These are phyloP conservation scores for Hirudinaria manillensis DNA, from an alignment of 2,888 invertebrate genomes.

Conservation along the genomic window DNA sequence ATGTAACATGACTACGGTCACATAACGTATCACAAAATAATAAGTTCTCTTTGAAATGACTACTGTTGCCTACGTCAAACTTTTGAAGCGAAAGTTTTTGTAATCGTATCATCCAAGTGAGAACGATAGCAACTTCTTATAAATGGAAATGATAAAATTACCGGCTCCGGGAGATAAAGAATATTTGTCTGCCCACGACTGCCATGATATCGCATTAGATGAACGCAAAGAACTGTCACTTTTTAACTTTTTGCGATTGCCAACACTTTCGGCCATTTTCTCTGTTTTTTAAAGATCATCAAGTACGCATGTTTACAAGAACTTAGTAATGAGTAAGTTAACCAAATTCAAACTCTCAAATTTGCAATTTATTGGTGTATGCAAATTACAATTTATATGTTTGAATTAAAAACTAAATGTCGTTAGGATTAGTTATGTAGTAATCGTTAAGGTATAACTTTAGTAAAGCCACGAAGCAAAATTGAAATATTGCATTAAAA, in stretches of 20 bases:
- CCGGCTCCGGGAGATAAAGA: constrained; percentile 24
- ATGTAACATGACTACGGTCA: not conserved
- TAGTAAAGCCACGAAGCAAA: too few relatives aligned
- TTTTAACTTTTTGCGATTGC: constrained; percentile 12
- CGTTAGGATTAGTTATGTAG: not conserved
- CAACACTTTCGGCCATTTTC: constrained; percentile 27
- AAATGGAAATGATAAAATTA: constrained; percentile 17
- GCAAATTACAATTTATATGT: not conserved
- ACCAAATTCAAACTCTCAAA: constrained; percentile 4
- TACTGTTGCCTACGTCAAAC: not conserved
- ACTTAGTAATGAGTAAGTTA: constrained; percentile 18
- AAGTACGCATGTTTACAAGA: constrained; percentile 28
- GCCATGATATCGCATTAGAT: constrained; percentile 20
- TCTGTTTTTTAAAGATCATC: constrained; percentile 27
- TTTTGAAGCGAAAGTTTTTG: too few relatives aligned
- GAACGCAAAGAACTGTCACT: constrained; percentile 19
- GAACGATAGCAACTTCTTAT: not conserved
- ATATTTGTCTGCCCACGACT: constrained; percentile 27
- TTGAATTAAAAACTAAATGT: not conserved
- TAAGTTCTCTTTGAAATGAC: not conserved
- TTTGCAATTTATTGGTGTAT: not conserved
- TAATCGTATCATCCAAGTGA: too few relatives aligned
- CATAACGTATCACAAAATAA: not conserved
- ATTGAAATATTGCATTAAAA: not conserved
- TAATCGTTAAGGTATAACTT: not conserved